phyloP scores from a whole-genome alignment of 1,140 invertebrate species.

The Drosophila erecta region DNA sequence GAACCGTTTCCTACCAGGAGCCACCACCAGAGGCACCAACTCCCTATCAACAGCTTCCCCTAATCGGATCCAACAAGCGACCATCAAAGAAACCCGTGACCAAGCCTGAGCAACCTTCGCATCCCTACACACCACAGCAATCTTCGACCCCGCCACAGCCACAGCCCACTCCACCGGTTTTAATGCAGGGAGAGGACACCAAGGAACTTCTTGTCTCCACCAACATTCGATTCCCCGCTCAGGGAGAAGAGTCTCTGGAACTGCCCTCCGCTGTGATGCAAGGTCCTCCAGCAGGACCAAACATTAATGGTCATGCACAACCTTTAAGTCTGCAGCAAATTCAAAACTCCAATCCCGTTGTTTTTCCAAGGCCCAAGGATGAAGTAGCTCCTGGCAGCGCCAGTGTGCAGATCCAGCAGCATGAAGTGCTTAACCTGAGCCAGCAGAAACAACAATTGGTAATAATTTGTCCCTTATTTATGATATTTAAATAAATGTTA shows the following conservation, averaged over 20 bases:
- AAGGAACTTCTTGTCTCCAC: slow-evolving; percentile 74
- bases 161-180: slow-evolving; percentile 2
- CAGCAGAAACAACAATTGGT: slow-evolving; percentile 76
- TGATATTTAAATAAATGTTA: not conserved
- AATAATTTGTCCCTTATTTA: not conserved
- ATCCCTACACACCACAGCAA: not conserved
- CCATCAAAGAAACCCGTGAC: slow-evolving; percentile 34
- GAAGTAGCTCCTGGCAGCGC: slow-evolving; percentile 23
- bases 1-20: slow-evolving; percentile 41
- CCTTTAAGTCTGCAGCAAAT: slow-evolving; percentile 74
- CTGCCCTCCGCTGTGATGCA: slow-evolving; percentile 29
- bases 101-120: slow-evolving; percentile 19
- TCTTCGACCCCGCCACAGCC: slow-evolving; percentile 3
- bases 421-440: slow-evolving; percentile 75
- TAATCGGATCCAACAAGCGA: slow-evolving; percentile 63
- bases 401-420: slow-evolving; percentile 77
- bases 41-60: slow-evolving; percentile 71
- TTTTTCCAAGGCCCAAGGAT: slow-evolving; percentile 71
- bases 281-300: slow-evolving; percentile 47
- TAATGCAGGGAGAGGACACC: slow-evolving; percentile 48
- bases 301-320: slow-evolving; percentile 81
- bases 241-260: slow-evolving; percentile 62
- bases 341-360: slow-evolving; percentile 71
- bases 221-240: slow-evolving; percentile 80
- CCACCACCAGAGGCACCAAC: slow-evolving; percentile 70